Conservation (phyloP, 92 coral and sea anemone species). For the Zoanthus gigantus region DNA sequence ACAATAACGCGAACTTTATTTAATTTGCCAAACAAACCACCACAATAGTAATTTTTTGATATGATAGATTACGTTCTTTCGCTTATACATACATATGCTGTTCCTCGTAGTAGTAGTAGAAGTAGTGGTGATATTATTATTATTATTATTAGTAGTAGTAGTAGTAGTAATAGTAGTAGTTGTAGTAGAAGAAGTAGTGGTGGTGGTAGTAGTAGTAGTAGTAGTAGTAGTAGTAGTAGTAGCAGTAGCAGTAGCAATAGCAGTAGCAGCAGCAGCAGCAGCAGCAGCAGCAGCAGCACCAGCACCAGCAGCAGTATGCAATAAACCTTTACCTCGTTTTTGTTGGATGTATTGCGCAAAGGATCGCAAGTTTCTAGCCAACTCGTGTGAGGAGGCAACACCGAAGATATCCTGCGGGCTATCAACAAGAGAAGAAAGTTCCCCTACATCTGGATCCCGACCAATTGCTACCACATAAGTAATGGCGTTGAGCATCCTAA, state of each 20-base stretch:
- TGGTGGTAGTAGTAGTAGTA: too few species aligned
- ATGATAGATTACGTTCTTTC: too few species aligned
- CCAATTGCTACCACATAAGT: slow-evolving; percentile 72
- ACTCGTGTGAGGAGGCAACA: slow-evolving; percentile 48
- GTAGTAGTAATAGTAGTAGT: too few species aligned
- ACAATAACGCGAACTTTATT: too few species aligned
- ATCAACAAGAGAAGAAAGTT: slow-evolving; percentile 53
- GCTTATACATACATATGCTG: too few species aligned
- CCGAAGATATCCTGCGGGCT: slow-evolving; percentile 63
- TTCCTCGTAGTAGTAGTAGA: too few species aligned
- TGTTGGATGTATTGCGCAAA: slow-evolving; percentile 25
- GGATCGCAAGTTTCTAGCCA: slow-evolving; percentile 8
- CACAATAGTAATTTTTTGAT: too few species aligned
- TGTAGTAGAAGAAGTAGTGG: neutral
- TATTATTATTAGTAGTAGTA: too few species aligned
- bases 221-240: too few species aligned
- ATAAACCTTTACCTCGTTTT: slow-evolving; percentile 15
- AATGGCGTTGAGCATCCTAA: slow-evolving; percentile 51
- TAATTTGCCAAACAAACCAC: too few species aligned
- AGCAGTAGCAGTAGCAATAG: too few species aligned
- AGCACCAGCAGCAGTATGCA: neutral
- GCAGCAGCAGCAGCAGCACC: neutral
- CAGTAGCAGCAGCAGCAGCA: neutral
- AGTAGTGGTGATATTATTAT: too few species aligned
- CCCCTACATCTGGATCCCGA: slow-evolving; percentile 37